Conservation (phyloP, 2,113 vertebrate species). For the Danionella cerebrum region DNA sequence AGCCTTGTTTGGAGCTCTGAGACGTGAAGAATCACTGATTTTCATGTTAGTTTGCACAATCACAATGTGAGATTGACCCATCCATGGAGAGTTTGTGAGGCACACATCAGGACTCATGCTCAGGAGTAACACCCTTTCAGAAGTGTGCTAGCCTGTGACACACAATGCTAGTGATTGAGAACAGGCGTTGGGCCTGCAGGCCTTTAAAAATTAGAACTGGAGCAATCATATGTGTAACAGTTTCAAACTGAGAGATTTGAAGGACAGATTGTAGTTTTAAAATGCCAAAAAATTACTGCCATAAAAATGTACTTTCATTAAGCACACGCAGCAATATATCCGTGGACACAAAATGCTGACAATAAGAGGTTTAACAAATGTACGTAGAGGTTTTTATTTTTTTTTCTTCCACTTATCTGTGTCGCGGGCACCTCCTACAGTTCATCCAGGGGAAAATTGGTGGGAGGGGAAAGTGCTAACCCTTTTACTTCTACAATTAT, state of each 20-base stretch:
- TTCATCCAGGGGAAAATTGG: no score
- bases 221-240: background rate
- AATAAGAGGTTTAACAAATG: no score
- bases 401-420: no score
- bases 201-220: background rate
- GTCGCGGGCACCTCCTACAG: no score
- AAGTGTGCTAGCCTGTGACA: background rate
- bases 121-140: constrained; percentile 7
- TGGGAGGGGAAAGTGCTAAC: no score
- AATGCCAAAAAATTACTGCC: background rate
- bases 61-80: constrained; percentile 56
- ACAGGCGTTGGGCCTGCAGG: background rate
- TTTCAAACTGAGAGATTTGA: background rate
- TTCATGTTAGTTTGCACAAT: constrained; percentile 53
- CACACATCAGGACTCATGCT: background rate
- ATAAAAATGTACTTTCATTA: background rate
- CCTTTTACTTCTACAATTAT: no score
- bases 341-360: no score
- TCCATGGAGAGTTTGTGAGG: constrained; percentile 4
- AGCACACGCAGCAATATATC: no score
- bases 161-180: background rate
- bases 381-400: no score
- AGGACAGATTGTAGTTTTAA: background rate
- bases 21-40: constrained; percentile 62
- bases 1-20: constrained; percentile 53